phyloP scores from a whole-genome alignment of 2,113 vertebrate genomes.

The Falcunculus frontatus region DNA sequence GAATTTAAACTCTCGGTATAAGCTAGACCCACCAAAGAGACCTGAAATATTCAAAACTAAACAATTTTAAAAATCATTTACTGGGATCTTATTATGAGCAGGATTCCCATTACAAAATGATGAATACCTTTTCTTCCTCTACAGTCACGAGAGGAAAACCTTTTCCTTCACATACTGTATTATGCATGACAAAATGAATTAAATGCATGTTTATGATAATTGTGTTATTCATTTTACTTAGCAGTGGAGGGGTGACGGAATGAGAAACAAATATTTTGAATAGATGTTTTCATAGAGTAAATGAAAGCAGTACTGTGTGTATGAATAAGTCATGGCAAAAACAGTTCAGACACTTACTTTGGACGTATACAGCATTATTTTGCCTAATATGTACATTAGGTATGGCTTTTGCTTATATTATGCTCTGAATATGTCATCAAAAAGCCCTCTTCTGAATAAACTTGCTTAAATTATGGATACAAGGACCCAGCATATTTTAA shows the following conservation, averaged over 20 bases:
- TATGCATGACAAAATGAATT: conserved; percentile 16
- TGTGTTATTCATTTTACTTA: conserved; percentile 15
- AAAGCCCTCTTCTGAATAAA: conserved; percentile 4
- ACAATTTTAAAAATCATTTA: not conserved
- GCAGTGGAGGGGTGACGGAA: conserved; percentile 19
- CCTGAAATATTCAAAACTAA: not conserved
- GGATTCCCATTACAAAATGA: not conserved
- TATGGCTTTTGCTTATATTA: not conserved
- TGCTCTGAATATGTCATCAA: not conserved
- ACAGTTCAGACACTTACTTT: not conserved
- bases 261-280: conserved; percentile 47
- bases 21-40: not conserved
- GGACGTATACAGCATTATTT: not conserved
- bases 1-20: not conserved
- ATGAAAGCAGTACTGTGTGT: not conserved
- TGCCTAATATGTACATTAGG: not conserved
- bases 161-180: not conserved
- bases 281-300: not conserved
- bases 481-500: not conserved
- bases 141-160: not conserved
- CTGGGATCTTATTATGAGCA: not conserved
- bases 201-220: conserved; percentile 15
- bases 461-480: not conserved
- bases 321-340: conserved; percentile 19
- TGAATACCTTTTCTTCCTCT: not conserved